Conservation (phyloP, 2,113 vertebrate genomes). For the Ciconia boyciana region DNA sequence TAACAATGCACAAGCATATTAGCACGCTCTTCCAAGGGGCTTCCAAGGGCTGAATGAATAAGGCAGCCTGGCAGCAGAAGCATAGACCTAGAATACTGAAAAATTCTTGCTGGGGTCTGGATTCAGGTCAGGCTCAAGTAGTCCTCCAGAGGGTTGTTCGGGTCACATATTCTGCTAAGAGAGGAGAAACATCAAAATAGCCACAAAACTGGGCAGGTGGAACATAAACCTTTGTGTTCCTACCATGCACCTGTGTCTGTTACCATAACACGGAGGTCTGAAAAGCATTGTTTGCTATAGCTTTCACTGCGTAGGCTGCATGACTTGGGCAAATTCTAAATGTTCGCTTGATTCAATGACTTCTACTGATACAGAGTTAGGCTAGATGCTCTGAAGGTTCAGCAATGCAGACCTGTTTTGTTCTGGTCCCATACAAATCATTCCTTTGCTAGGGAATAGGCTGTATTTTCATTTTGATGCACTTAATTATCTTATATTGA, state of each 20-base stretch:
- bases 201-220: not conserved
- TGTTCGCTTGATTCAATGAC: fast-evolving
- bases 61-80: not conserved
- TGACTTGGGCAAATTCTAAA: not conserved
- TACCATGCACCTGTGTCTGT: not conserved
- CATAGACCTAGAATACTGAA: not conserved
- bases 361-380: not conserved
- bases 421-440: not conserved
- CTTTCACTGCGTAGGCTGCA: not conserved
- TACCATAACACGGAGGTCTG: not conserved
- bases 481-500: not conserved
- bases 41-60: not conserved
- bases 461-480: not conserved
- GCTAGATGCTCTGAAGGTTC: not conserved
- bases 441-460: not conserved
- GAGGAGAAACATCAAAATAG: not conserved
- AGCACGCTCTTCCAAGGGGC: not conserved
- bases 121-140: not conserved
- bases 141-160: fast-evolving
- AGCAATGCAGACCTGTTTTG: not conserved
- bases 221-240: not conserved
- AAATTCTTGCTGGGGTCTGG: not conserved
- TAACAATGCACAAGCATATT: not conserved
- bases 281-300: not conserved
- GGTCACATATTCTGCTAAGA: not conserved